Conservation (phyloP, 2,888 invertebrate species). For the Drosophila fulvimacula region DNA sequence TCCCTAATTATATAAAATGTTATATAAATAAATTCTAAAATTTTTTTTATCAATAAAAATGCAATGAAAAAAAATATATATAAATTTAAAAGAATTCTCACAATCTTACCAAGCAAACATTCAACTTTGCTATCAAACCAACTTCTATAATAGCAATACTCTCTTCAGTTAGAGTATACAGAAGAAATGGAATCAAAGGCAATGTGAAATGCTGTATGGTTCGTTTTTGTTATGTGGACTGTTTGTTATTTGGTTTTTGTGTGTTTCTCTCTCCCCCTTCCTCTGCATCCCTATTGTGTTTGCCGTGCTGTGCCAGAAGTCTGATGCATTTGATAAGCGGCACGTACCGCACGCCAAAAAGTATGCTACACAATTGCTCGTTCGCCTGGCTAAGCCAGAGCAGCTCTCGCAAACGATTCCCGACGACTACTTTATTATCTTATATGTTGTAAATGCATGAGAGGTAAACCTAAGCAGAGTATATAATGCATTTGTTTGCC, state of each 20-base stretch:
- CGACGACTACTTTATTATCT: constrained; percentile 71
- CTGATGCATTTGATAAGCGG: constrained; percentile 76
- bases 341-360: constrained; percentile 73
- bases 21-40: no score
- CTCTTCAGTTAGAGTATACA: constrained; percentile 18
- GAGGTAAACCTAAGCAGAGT: constrained; percentile 25
- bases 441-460: constrained; percentile 33
- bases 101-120: background rate
- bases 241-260: constrained; percentile 21
- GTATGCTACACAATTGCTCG: constrained; percentile 51
- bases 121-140: no score
- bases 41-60: no score
- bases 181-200: constrained; percentile 29
- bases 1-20: no score
- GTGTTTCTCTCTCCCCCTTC: background rate
- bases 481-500: constrained; percentile 70
- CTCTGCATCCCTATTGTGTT: constrained; percentile 18
- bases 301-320: constrained; percentile 56
- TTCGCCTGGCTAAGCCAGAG: constrained; percentile 45
- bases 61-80: no score
- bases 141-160: no score
- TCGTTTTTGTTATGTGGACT: constrained; percentile 25
- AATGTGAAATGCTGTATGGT: constrained; percentile 25
- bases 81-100: no score
- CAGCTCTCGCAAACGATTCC: constrained; percentile 52